Evolutionary conservation across 23 tunicate genomes (phyloP).

Genomic region (Styela plicata): DNA sequence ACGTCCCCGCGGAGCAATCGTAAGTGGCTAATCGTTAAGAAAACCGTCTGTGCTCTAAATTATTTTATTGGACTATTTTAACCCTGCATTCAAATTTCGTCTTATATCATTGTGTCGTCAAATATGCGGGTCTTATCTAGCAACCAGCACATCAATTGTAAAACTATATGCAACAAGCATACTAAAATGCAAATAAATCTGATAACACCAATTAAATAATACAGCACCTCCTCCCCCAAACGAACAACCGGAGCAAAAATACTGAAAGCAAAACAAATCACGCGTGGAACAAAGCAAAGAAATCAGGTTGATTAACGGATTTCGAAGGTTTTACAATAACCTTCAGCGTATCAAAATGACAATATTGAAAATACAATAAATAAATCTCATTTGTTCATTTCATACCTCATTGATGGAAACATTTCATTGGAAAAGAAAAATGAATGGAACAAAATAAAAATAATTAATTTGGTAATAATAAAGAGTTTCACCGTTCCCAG

Average conservation of each 20-base stretch:
- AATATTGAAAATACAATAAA: not conserved
- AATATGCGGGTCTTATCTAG: too few relatives aligned
- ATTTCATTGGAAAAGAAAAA: not conserved
- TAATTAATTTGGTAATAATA: not conserved
- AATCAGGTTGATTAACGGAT: too few relatives aligned
- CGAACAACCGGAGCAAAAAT: not conserved
- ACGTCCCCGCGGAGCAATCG: too few relatives aligned
- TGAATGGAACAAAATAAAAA: too few relatives aligned
- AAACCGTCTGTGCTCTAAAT: too few relatives aligned
- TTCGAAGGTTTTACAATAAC: slow-evolving; percentile 13
- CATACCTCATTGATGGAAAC: too few relatives aligned
- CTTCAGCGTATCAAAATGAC: slow-evolving; percentile 2
- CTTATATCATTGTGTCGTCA: too few relatives aligned
- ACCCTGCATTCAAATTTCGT: too few relatives aligned
- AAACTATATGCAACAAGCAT: not conserved
- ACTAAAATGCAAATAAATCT: not conserved
- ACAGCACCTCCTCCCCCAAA: not conserved
- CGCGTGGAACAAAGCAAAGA: not conserved
- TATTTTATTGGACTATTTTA: too few relatives aligned
- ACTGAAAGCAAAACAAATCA: too few relatives aligned
- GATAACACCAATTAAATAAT: not conserved
- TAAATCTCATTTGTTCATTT: not conserved
- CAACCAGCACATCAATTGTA: too few relatives aligned
- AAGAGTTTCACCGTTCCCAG: not conserved
- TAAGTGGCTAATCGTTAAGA: too few relatives aligned